Base-by-base conservation (phyloP, 2,797 vertebrate genomes). In the Setipinna tenuifilis region DNA sequence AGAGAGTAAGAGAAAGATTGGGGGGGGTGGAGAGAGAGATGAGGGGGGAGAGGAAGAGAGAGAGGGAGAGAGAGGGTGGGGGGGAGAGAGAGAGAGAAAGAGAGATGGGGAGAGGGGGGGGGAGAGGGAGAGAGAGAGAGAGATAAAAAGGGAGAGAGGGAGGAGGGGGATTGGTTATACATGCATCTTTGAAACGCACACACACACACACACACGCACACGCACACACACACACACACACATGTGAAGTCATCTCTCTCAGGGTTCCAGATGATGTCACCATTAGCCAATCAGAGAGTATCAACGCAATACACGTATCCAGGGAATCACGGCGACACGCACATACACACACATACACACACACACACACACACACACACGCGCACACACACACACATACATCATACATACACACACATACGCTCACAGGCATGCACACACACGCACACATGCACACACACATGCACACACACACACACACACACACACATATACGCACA, bases 231-330 rank as follows among this genome's bases (percentile, higher is more conserved):
- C 50, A 54, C 50, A 54, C 50, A 54, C 7, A 54, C 50, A 54
- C 50, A 31, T 28, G 31, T 71, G 68, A 71, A 71, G 68, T 71
- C 68, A 71, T 71, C 68, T 71, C 68, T 71, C 68, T 71, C 28
- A 16, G 68, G 68, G 68, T 35, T 71, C 2, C 35, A 71, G 68
- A 71, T 71, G 68, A 71, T 71, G 68, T 71, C 68, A 71, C 6
- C 68, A 71, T 31, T 19, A 31, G 68, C 68, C 68, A 71, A 71
- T 71, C 68, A 35, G 68, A 35, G 12, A 19, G 28, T 6, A 71
- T 23, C 28, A 71, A 35, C 14, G 68, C 68, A 71, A 71, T 1
- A 71, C 68, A 35, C 68, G 68, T 71, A 71, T 71, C 68, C 35
- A 28, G 68, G 68, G 68, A 71, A 71, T 71, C 68, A 71, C 68